These are phyloP conservation scores for Trichomalopsis sarcophagae DNA, from an alignment of 1,140 invertebrate genomes.

Conservation along the genomic window DNA sequence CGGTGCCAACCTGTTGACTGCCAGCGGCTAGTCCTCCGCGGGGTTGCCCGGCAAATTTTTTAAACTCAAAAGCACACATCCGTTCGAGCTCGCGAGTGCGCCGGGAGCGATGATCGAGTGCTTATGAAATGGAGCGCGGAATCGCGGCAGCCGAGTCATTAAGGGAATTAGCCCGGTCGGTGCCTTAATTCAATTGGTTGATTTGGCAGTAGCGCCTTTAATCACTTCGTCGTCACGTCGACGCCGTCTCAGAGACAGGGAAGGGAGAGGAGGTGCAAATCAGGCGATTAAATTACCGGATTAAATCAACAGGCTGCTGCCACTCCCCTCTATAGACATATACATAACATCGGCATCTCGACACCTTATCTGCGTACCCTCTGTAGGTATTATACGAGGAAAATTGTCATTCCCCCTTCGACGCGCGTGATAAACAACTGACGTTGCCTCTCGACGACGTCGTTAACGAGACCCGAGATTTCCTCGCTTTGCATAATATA, in stretches of 20 bases:
- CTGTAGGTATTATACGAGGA: not conserved
- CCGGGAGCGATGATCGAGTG: not conserved
- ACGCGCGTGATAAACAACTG: too few relatives aligned
- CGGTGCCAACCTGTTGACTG: too few relatives aligned
- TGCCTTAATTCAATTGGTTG: conserved; percentile 53
- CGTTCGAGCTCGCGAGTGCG: not conserved
- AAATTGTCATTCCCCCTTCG: not conserved
- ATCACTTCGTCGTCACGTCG: conserved; percentile 35
- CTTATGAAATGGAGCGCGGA: conserved; percentile 25
- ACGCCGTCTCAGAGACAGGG: not conserved
- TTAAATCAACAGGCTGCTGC: conserved; percentile 57
- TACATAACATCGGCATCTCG: not conserved
- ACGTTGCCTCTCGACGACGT: too few relatives aligned
- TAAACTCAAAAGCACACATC: not conserved
- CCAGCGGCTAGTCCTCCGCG: too few relatives aligned
- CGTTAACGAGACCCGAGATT: too few relatives aligned
- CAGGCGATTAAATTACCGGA: conserved; percentile 55
- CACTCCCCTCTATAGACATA: not conserved
- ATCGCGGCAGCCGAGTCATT: conserved; percentile 51
- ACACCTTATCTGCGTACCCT: not conserved
- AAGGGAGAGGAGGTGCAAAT: conserved; percentile 43
- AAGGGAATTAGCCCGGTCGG: conserved; percentile 53
- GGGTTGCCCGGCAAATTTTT: too few relatives aligned
- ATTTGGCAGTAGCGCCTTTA: conserved; percentile 53
- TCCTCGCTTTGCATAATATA: too few relatives aligned